Percentiles rank a stretch among this genome's conserved stretches.
Conservation (phyloP, 2,888 invertebrate genomes). For the Oligia latruncula region DNA sequence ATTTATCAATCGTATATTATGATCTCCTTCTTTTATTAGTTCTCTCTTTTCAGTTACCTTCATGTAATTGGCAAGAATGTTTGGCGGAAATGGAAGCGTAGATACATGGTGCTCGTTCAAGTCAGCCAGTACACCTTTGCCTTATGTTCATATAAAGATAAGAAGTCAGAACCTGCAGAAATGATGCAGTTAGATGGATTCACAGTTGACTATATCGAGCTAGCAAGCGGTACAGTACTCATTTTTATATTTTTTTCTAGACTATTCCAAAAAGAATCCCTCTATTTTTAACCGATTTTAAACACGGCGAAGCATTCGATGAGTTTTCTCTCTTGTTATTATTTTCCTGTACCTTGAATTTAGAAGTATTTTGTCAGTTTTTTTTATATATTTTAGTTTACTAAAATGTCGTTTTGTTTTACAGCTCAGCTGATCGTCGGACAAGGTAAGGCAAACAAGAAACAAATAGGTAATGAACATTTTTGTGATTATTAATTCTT, state of each 20-base stretch:
- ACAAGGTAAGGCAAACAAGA: conserved; percentile 92
- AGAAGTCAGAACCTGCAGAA: conserved; percentile 99
- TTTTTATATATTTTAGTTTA: conserved; percentile 42
- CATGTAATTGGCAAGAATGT: conserved; percentile 98
- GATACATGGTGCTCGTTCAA: conserved; percentile 99
- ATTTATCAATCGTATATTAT: not conserved
- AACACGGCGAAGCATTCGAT: not conserved
- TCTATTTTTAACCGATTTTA: not conserved
- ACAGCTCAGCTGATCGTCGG: conserved; percentile 97
- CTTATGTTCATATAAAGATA: conserved; percentile 99
- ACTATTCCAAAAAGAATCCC: not conserved
- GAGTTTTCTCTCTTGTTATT: not conserved
- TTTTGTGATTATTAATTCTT: conserved; percentile 63
- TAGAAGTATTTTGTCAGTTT: not conserved
- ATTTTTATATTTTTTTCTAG: conserved; percentile 36
- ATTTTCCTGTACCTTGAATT: not conserved
- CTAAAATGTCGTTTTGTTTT: conserved; percentile 74
- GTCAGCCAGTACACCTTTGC: conserved; percentile 99
- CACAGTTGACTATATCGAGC: conserved; percentile 99
- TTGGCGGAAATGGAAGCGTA: conserved; percentile 99
- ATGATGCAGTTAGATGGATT: conserved; percentile 99
- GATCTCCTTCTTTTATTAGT: not conserved
- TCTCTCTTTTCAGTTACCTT: conserved; percentile 91
- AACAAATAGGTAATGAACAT: conserved; percentile 72
- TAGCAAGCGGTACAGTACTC: conserved; percentile 94